phyloP scores from a whole-genome alignment of 2,113 vertebrate genomes.

The Indri indri region DNA sequence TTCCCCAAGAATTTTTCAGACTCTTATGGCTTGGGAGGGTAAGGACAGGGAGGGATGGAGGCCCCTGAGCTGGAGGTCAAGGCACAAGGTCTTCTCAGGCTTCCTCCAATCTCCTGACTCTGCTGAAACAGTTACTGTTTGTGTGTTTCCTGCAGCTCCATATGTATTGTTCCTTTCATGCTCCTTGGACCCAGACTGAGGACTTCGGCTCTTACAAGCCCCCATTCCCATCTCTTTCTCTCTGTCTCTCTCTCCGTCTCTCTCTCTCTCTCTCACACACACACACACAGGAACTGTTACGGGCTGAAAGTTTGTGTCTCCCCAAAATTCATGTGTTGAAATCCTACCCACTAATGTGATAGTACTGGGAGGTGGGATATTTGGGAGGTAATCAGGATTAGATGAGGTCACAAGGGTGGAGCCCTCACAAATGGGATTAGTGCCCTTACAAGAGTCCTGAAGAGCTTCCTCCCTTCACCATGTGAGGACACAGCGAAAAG shows the following conservation, averaged over 20 bases:
- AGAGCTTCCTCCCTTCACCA: not conserved
- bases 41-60: fast-evolving
- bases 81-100: not conserved
- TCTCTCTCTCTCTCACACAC: no score
- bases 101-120: not conserved
- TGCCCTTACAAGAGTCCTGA: not conserved
- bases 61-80: not conserved
- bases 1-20: not conserved
- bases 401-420: not conserved
- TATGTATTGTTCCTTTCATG: fast-evolving
- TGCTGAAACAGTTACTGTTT: not conserved
- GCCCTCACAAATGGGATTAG: not conserved
- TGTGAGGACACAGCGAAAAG: not conserved
- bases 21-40: not conserved
- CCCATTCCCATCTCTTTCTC: no score
- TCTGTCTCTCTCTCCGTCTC: no score
- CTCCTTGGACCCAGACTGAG: not conserved
- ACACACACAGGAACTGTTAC: not conserved
- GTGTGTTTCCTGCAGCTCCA: not conserved
- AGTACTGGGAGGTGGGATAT: not conserved
- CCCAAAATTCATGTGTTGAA: not conserved
- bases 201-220: not conserved
- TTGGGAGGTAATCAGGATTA: not conserved
- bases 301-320: not conserved
- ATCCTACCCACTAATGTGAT: not conserved